Evolutionary conservation across 1,140 invertebrate species (phyloP).

Genomic region (Rhysida immarginata): DNA sequence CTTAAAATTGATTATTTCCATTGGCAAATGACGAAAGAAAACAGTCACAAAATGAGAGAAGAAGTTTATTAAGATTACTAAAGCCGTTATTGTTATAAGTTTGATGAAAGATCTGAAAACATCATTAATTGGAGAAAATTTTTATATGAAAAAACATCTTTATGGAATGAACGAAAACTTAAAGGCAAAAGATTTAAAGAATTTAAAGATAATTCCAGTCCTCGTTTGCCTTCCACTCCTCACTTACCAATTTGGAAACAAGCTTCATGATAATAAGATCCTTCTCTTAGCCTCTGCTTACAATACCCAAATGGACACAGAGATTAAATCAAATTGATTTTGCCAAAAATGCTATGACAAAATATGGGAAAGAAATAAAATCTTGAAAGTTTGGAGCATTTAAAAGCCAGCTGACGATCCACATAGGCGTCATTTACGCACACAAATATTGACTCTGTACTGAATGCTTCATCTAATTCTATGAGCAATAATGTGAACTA

Average conservation of each 20-base stretch:
- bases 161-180: not conserved
- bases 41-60: not conserved
- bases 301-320: no score
- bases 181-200: not conserved
- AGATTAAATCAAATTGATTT: slow-evolving; percentile 11
- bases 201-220: not conserved
- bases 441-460: not conserved
- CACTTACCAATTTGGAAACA: no score
- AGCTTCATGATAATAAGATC: no score
- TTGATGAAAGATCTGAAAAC: not conserved
- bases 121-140: not conserved
- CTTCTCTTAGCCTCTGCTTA: no score
- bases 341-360: slow-evolving; percentile 12
- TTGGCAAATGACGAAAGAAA: not conserved
- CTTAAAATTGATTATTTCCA: not conserved
- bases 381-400: slow-evolving; percentile 15
- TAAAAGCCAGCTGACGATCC: slow-evolving; percentile 12
- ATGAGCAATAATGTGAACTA: slow-evolving; percentile 9
- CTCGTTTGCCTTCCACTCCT: no score
- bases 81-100: not conserved
- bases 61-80: not conserved
- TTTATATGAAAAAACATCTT: not conserved
- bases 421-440: slow-evolving; percentile 12
- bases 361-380: slow-evolving; percentile 13
- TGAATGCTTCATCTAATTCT: slow-evolving; percentile 7